phyloP scores from a whole-genome alignment of 2,888 invertebrate species.

The Meteorus cinctellus region DNA sequence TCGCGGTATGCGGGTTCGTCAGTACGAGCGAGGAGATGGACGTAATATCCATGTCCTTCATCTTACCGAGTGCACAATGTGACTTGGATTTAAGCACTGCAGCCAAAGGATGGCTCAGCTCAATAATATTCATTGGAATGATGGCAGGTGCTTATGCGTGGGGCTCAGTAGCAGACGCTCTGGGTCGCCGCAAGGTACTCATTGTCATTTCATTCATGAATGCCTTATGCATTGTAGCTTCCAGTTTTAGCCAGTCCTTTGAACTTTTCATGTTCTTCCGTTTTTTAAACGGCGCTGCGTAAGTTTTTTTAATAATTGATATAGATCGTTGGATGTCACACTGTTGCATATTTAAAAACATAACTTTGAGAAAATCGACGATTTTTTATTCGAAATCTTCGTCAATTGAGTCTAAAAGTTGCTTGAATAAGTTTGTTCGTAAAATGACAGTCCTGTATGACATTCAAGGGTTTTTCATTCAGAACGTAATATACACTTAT shows the following conservation, averaged over 20 bases:
- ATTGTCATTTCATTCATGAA: constrained; percentile 93
- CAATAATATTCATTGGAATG: constrained; percentile 91
- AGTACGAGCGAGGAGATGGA: constrained; percentile 97
- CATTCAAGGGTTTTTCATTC: no score
- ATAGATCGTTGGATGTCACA: no score
- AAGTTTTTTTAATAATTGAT: constrained; percentile 74
- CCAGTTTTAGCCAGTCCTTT: constrained; percentile 92
- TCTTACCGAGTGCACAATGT: constrained; percentile 94
- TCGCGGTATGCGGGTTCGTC: constrained; percentile 94
- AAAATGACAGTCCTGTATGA: no score
- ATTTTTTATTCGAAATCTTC: no score
- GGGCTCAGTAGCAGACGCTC: constrained; percentile 92
- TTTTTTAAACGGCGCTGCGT: constrained; percentile 95
- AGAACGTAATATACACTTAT: no score
- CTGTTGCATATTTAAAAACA: no score
- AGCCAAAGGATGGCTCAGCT: constrained; percentile 88
- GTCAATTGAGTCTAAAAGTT: no score
- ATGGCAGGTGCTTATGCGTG: constrained; percentile 95
- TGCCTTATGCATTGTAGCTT: constrained; percentile 90
- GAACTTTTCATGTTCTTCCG: constrained; percentile 92
- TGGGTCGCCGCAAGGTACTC: constrained; percentile 90
- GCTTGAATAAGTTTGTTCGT: no score
- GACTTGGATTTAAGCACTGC: constrained; percentile 90
- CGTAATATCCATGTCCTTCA: constrained; percentile 96
- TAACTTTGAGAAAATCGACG: constrained; percentile 4